Base-by-base conservation (phyloP, 2,113 vertebrate genomes). In the Dromaius novaehollandiae region DNA sequence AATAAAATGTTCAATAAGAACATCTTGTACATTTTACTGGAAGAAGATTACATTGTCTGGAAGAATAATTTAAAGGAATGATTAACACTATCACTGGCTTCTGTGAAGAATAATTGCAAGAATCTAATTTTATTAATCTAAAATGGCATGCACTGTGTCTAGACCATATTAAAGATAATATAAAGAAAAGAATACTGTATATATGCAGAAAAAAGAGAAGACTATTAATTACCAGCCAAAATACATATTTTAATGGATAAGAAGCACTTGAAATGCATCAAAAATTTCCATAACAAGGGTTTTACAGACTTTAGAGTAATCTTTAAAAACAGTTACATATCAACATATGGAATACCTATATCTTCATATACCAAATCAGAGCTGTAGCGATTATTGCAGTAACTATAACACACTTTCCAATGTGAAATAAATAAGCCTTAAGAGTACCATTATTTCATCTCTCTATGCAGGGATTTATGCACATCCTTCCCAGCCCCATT, bases 1-100 rank as follows among this genome's bases (percentile, higher is more conserved):
- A 79, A 89, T 79, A 36, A 92, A 93, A 97, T 82, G 69, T 89
- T 95, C 82, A 80, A 16, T 86, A 90, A 88, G 83, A 96, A 95
- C 24, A 83, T 82, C 24, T 92, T 89, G 86, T 94, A 90, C 51
- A 82, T 76, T 95, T 94, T 90, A 70, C 61, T 86, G 65, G 14
- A 90, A 96, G 85, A 96, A 95, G 66, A 95, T 73, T 86, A 48
- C 51, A 66, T 83, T 90, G 50, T 89, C 88, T 93, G 73, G 71
- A 94, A 93, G 53, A 86, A 70, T 30, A 95, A 55, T 88, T 82
- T 96, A 81, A 97, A 82, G n/a, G 34, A 84, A 92, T 94, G 84
- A 94, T 92, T 95, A 92, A 90, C 93, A 34, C 40, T 92, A 56
- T 88, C 81, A 88, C 53, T 79, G 56, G 16, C 70, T 96, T 93